A percentile compares a stretch with the other conserved stretches of the same genome.
These are phyloP conservation scores for Scartelaos histophorus DNA, from an alignment of 2,113 vertebrate species.

Conservation along the genomic window DNA sequence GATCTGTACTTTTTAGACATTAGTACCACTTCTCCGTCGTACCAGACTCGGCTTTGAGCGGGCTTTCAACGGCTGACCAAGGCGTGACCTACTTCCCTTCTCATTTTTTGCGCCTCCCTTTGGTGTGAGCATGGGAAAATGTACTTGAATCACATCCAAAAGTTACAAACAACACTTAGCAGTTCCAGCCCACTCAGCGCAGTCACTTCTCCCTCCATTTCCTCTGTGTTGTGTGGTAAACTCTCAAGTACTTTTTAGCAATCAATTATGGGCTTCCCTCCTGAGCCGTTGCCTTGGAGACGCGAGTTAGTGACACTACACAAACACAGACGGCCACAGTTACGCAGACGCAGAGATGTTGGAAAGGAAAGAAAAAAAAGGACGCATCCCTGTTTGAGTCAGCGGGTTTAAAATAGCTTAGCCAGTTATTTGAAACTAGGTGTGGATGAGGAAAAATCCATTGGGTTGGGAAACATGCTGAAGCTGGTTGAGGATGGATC, in stretches of 20 bases:
- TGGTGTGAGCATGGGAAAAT: conserved; percentile 30
- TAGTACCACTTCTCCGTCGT: conserved; percentile 49
- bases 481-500: conserved; percentile 4
- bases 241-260: conserved; percentile 48
- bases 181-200: conserved; percentile 11
- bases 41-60: conserved; percentile 65
- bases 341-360: conserved; percentile 33
- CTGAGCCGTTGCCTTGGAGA: conserved; percentile 57
- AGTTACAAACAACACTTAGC: conserved; percentile 16
- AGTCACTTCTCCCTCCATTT: conserved; percentile 40
- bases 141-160: conserved; percentile 22
- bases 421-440: conserved; percentile 28
- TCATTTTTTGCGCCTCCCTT: conserved; percentile 18
- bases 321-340: conserved; percentile 31
- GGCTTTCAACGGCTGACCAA: conserved; percentile 59
- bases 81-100: conserved; percentile 55
- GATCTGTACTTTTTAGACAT: conserved; percentile 45
- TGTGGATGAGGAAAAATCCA: conserved; percentile 18
- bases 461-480: conserved; percentile 3
- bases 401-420: conserved; percentile 52
- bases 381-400: conserved; percentile 54
- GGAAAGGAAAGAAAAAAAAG: conserved; percentile 63
- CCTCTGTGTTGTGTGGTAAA: conserved; percentile 39
- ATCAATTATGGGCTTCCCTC: conserved; percentile 59
- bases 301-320: conserved; percentile 31